These are phyloP conservation scores for Phenganax subtilis DNA, from an alignment of 92 coral and sea anemone genomes.

Conservation along the genomic window DNA sequence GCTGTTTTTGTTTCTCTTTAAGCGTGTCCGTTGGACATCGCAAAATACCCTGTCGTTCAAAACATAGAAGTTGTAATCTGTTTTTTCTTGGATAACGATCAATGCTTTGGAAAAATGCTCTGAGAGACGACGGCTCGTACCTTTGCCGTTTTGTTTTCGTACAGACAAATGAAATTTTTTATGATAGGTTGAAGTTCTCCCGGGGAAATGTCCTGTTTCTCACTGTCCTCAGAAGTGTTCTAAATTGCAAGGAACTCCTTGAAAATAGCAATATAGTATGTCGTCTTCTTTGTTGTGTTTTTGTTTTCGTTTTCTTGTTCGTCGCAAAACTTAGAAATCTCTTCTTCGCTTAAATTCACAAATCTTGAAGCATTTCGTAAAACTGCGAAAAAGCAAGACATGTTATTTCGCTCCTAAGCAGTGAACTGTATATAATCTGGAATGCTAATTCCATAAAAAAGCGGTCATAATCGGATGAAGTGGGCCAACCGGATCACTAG, in stretches of 20 bases:
- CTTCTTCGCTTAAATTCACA: constrained; percentile 17
- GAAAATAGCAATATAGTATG: constrained; percentile 5
- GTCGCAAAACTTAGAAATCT: constrained; percentile 9
- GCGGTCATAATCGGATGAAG: no score
- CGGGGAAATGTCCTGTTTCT: constrained; percentile 14
- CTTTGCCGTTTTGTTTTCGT: constrained; percentile 29
- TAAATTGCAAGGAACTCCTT: constrained; percentile 21
- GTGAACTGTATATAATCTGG: no score
- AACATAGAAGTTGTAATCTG: no score
- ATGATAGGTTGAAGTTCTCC: constrained; percentile 3
- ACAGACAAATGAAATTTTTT: constrained; percentile 9
- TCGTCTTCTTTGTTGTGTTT: constrained; percentile 15
- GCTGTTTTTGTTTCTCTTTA: constrained; percentile 41
- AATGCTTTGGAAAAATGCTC: constrained; percentile 51
- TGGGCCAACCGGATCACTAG: no score
- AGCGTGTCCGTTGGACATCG: constrained; percentile 36
- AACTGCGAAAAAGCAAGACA: neutral
- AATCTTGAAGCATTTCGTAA: constrained; percentile 2
- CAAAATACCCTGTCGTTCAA: no score
- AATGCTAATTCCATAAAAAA: no score
- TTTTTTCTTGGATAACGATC: no score
- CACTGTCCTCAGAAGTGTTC: neutral
- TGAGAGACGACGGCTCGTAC: constrained; percentile 48
- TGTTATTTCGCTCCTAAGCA: neutral
- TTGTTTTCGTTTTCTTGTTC: constrained; percentile 23